Percentiles rank a stretch among this genome's conserved stretches.
These are phyloP conservation scores for Euplexia lucipara DNA, from an alignment of 2,888 invertebrate genomes.

Conservation along the genomic window DNA sequence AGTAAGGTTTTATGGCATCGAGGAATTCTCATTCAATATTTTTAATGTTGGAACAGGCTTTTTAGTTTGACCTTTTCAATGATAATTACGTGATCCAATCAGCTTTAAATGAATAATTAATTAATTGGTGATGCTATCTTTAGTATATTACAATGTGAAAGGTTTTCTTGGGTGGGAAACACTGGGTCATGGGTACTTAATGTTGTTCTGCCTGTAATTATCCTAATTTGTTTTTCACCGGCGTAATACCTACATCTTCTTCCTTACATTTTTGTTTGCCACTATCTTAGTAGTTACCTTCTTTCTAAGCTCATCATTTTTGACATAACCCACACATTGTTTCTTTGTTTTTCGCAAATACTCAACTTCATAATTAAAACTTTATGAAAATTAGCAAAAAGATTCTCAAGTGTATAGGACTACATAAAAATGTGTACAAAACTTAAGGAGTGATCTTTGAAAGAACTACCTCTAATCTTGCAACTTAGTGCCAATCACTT, in stretches of 20 bases:
- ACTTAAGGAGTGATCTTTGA: too few relatives aligned
- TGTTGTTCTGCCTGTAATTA: too few relatives aligned
- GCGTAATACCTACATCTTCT: too few relatives aligned
- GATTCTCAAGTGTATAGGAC: too few relatives aligned
- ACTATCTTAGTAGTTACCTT: too few relatives aligned
- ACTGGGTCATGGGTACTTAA: too few relatives aligned
- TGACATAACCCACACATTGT: too few relatives aligned
- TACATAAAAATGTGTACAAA: too few relatives aligned
- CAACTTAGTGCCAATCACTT: conserved; percentile 15
- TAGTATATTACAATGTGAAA: conserved; percentile 8
- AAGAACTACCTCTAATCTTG: background rate
- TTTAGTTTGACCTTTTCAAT: conserved; percentile 39
- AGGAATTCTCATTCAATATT: conserved; percentile 36
- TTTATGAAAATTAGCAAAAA: background rate
- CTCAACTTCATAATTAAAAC: background rate
- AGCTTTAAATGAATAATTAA: conserved; percentile 31
- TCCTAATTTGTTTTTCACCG: too few relatives aligned
- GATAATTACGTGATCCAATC: conserved; percentile 29
- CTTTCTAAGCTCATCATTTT: too few relatives aligned
- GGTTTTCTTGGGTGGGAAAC: background rate
- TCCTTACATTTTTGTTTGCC: too few relatives aligned
- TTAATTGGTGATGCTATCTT: conserved; percentile 9
- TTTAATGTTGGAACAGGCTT: conserved; percentile 17
- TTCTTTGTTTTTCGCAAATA: background rate
- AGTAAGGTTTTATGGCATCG: conserved; percentile 33